A percentile compares a stretch with the other conserved stretches of the same genome.
These are phyloP conservation scores for Zapornia atra DNA, from an alignment of 2,113 vertebrate species.

Conservation along the genomic window DNA sequence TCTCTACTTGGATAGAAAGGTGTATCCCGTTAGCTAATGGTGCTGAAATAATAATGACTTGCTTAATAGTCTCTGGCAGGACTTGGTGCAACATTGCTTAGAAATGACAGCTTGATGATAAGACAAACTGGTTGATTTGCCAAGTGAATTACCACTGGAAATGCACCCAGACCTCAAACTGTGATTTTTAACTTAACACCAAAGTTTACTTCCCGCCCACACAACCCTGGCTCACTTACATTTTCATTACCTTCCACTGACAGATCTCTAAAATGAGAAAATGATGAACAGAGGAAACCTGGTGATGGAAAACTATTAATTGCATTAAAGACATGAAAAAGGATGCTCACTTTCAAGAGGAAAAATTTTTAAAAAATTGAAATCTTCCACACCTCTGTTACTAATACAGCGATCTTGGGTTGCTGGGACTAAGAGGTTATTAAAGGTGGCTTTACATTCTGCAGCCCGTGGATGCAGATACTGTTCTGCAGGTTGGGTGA, in stretches of 20 bases:
- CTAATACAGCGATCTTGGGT: not conserved
- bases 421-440: not conserved
- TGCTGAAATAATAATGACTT: slow-evolving; percentile 63
- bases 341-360: not conserved
- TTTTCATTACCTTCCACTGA: slow-evolving; percentile 42
- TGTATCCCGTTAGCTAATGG: slow-evolving; percentile 29
- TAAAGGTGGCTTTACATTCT: not conserved
- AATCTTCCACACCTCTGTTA: not conserved
- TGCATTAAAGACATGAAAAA: slow-evolving; percentile 24
- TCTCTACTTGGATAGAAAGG: slow-evolving; percentile 1
- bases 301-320: slow-evolving; percentile 7
- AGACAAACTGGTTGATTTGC: slow-evolving; percentile 50
- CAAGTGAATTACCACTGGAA: slow-evolving; percentile 48
- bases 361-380: not conserved
- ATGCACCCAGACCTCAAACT: slow-evolving; percentile 39
- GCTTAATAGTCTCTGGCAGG: slow-evolving; percentile 56
- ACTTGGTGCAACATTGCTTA: slow-evolving; percentile 6
- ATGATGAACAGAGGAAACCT: not conserved
- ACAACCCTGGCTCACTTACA: not conserved
- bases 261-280: slow-evolving; percentile 16
- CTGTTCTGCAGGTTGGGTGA: not conserved
- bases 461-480: not conserved
- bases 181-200: slow-evolving; percentile 48
- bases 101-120: slow-evolving; percentile 63
- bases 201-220: slow-evolving; percentile 37